Percentiles rank a stretch among this genome's conserved stretches.
Conservation (phyloP, 2,113 vertebrate species). For the Herpetotheres cachinnans region DNA sequence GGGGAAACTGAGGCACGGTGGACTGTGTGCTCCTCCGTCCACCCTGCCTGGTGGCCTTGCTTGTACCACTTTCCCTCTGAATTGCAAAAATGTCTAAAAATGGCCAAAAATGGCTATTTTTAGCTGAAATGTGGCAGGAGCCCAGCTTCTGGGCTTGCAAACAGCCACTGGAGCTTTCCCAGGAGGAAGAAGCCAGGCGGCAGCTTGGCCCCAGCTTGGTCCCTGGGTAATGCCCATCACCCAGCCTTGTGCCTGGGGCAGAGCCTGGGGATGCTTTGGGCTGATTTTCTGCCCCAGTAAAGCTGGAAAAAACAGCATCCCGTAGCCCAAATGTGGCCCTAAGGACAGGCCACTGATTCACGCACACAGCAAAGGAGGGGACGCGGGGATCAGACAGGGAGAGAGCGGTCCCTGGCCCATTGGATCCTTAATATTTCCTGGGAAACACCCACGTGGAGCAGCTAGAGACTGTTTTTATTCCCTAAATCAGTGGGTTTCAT, state of each 20-base stretch:
- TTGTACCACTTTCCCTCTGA: neutral
- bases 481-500: neutral
- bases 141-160: neutral
- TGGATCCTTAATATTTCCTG: neutral
- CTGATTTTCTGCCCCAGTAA: neutral
- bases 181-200: neutral
- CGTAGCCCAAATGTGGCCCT: accelerated
- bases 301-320: neutral
- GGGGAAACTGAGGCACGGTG: neutral
- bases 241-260: accelerated
- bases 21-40: accelerated
- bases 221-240: neutral
- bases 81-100: neutral
- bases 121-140: neutral
- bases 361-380: neutral
- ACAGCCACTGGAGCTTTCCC: neutral
- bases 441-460: neutral
- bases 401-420: neutral
- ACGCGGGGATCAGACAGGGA: accelerated
- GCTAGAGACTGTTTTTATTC: neutral
- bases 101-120: neutral
- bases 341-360: neutral
- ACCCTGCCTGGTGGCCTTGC: accelerated
- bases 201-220: accelerated
- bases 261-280: neutral